These are phyloP conservation scores for Todus mexicanus DNA, from an alignment of 2,797 vertebrate genomes.

Conservation along the genomic window DNA sequence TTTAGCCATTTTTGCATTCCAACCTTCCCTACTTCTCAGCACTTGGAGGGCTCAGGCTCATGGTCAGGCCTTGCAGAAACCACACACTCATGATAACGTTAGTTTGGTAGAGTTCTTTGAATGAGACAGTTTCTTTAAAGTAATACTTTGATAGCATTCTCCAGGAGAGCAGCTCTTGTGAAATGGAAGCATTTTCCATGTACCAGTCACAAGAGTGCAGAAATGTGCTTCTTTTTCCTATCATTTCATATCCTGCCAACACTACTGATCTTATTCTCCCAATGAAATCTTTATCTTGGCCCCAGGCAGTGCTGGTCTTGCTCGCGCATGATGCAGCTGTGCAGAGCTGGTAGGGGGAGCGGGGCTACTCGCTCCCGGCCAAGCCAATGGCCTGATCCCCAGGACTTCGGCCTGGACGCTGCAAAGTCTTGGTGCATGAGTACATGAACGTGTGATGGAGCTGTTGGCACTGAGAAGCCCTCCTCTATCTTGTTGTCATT, in stretches of 20 bases:
- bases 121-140: neutral
- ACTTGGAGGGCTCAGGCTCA: neutral
- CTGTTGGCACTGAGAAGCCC: neutral
- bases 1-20: neutral
- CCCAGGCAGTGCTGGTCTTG: neutral
- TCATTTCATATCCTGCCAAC: neutral
- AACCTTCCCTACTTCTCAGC: neutral
- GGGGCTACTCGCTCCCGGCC: neutral
- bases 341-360: neutral
- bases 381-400: neutral
- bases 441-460: rapidly evolving
- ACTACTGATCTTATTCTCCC: neutral
- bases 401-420: neutral
- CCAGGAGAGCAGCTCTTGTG: neutral
- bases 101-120: neutral
- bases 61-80: neutral
- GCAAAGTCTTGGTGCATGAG: rapidly evolving
- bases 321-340: rapidly evolving
- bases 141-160: neutral
- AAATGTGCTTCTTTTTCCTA: neutral
- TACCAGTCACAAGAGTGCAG: neutral
- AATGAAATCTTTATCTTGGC: neutral
- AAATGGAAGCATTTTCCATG: neutral
- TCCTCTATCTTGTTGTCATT: neutral
- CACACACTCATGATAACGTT: neutral